A percentile compares a stretch with the other conserved stretches of the same genome.
These are phyloP conservation scores for Heteromurus nitidus DNA, from an alignment of 2,888 invertebrate genomes.

Conservation along the genomic window DNA sequence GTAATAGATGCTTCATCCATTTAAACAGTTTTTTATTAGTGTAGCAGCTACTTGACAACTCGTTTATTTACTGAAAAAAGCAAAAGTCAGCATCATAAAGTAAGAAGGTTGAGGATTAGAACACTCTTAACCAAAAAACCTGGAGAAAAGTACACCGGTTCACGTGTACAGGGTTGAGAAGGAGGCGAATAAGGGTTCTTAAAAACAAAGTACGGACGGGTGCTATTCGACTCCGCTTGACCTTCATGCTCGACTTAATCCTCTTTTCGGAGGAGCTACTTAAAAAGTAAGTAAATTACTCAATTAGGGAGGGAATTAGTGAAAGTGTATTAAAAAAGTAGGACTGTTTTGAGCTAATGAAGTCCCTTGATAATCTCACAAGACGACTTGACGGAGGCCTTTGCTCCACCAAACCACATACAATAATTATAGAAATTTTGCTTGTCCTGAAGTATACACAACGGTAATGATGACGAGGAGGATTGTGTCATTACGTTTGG, in stretches of 20 bases:
- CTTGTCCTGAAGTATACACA: slow-evolving; percentile 9
- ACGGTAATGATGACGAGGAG: slow-evolving; percentile 22
- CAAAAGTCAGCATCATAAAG: slow-evolving; percentile 23
- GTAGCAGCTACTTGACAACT: slow-evolving; percentile 55
- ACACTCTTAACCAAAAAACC: not conserved
- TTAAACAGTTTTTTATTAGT: slow-evolving; percentile 40
- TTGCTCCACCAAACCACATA: too few relatives aligned
- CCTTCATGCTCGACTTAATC: not conserved
- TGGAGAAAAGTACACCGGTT: not conserved
- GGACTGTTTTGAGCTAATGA: too few relatives aligned
- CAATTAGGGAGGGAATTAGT: slow-evolving; percentile 54
- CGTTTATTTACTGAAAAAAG: slow-evolving; percentile 39
- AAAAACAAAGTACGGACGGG: too few relatives aligned
- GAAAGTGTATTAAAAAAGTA: too few relatives aligned
- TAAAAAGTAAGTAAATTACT: slow-evolving; percentile 35
- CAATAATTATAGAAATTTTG: too few relatives aligned
- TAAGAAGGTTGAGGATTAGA: slow-evolving; percentile 13
- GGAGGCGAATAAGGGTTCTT: too few relatives aligned
- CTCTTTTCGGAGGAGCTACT: not conserved
- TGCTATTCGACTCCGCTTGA: too few relatives aligned
- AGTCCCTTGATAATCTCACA: slow-evolving; percentile 54
- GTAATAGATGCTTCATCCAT: slow-evolving; percentile 8
- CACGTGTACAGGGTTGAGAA: too few relatives aligned
- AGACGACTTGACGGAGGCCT: slow-evolving; percentile 2
- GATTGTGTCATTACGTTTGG: slow-evolving; percentile 39